A percentile compares a stretch with the other conserved stretches of the same genome.
Evolutionary conservation across 2,888 invertebrate genomes (phyloP).

Genomic region (Rhopalosiphum nymphaeae): DNA sequence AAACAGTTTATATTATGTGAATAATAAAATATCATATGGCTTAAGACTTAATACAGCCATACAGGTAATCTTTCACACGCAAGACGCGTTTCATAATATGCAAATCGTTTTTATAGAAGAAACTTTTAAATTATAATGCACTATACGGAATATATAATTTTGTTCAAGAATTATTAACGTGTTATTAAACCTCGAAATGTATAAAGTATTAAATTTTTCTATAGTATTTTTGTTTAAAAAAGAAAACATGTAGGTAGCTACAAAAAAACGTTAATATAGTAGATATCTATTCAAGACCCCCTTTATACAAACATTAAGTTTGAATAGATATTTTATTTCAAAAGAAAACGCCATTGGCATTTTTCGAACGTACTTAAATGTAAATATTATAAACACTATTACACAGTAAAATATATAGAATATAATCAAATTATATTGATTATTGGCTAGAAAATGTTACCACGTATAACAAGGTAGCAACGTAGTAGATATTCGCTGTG

Average conservation of each 20-base stretch:
- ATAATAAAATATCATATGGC: neutral
- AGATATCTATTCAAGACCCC: neutral
- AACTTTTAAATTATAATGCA: neutral
- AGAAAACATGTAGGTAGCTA: neutral
- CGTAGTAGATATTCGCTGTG: neutral
- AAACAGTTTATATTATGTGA: neutral
- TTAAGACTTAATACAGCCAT: neutral
- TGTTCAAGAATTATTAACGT: neutral
- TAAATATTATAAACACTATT: neutral
- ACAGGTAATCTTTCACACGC: neutral
- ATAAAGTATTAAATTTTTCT: neutral
- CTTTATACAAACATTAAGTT: neutral
- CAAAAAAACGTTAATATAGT: neutral
- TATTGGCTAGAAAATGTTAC: neutral
- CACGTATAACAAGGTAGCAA: neutral
- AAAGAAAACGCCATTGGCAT: neutral
- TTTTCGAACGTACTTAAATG: neutral
- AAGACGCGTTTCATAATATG: neutral
- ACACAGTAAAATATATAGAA: neutral
- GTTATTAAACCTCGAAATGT: neutral
- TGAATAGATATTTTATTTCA: neutral
- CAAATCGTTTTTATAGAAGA: neutral
- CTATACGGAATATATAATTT: neutral
- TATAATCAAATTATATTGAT: conserved; percentile 35
- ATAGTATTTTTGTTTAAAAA: neutral